phyloP scores from a whole-genome alignment of 2,888 invertebrate species.

The Halictus quadricinctus region DNA sequence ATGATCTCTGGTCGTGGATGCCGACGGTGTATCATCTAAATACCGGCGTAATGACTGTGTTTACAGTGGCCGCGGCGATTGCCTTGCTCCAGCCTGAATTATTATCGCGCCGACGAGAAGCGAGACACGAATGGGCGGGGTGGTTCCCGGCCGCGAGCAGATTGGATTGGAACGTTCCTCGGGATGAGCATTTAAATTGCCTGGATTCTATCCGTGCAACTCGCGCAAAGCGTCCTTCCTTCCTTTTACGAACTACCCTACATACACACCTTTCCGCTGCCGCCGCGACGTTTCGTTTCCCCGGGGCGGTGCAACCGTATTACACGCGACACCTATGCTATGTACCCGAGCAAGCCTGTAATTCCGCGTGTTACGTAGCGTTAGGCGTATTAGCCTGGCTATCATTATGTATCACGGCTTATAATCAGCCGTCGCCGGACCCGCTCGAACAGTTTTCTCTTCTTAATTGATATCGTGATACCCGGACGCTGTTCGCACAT shows the following conservation, averaged over 20 bases:
- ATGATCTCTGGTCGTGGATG: conserved; percentile 30
- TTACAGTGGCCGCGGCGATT: conserved; percentile 46
- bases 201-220: conserved; percentile 51
- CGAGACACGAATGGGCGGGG: conserved; percentile 58
- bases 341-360: conserved; percentile 47
- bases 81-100: conserved; percentile 66
- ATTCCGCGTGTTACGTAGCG: conserved; percentile 61
- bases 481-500: neutral
- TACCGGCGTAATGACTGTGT: conserved; percentile 63
- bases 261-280: neutral
- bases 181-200: conserved; percentile 67
- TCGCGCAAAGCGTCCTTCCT: conserved; percentile 18
- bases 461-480: conserved; percentile 47
- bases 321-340: conserved; percentile 59
- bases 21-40: conserved; percentile 54
- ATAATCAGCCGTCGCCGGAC: conserved; percentile 45
- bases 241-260: conserved; percentile 9
- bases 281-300: conserved; percentile 26
- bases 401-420: conserved; percentile 57
- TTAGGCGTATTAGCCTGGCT: conserved; percentile 61
- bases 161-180: conserved; percentile 72
- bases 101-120: conserved; percentile 62
- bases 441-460: conserved; percentile 31
- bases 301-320: conserved; percentile 51
- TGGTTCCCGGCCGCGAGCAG: conserved; percentile 50